Conservation (phyloP, 2,113 vertebrate genomes). For the Mirza zaza region DNA sequence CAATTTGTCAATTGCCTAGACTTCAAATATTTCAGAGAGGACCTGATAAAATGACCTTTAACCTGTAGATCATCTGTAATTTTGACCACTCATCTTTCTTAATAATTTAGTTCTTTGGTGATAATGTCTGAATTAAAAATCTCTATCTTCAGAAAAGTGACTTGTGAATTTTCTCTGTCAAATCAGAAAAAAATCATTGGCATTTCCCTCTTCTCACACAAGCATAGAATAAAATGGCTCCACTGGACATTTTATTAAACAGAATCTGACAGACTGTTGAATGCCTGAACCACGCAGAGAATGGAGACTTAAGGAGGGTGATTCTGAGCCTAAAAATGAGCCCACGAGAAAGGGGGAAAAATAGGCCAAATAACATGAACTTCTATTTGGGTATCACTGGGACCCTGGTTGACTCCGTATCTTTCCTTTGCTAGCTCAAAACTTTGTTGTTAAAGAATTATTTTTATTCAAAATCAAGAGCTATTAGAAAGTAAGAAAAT, state of each 20-base stretch:
- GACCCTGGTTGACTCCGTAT: background rate
- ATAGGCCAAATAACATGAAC: background rate
- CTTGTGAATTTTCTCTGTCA: background rate
- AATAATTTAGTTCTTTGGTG: background rate
- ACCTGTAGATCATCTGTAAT: background rate
- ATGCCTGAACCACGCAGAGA: background rate
- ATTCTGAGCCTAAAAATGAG: conserved; percentile 5
- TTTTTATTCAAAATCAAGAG: background rate
- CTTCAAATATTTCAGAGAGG: background rate
- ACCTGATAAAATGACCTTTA: background rate
- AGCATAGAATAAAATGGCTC: background rate
- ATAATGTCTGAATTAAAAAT: background rate
- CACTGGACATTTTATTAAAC: background rate
- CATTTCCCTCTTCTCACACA: background rate
- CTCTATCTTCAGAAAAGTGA: background rate
- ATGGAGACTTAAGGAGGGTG: background rate
- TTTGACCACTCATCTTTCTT: background rate
- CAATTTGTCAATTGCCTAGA: background rate
- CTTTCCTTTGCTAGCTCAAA: background rate
- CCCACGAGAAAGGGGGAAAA: background rate
- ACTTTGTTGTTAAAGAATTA: background rate
- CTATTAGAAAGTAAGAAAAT: background rate
- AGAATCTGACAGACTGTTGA: background rate
- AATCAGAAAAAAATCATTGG: background rate
- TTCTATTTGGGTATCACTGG: background rate